Evolutionary conservation across 2,888 invertebrate genomes (phyloP), one percentile per base, ranked within the genome.

Genomic region (Aleiodes testaceus): DNA sequence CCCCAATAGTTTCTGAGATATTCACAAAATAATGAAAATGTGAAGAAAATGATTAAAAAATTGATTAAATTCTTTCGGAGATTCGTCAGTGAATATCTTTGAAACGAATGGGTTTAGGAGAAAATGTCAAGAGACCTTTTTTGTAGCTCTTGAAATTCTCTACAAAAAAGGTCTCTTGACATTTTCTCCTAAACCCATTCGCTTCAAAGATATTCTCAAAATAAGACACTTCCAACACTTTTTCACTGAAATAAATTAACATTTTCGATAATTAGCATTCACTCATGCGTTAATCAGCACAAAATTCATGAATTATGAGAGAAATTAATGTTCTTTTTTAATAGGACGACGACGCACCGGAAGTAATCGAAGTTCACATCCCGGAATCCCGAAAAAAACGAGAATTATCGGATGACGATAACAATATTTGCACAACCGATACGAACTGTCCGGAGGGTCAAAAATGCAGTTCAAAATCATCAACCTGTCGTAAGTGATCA

Each of bases 321-420:
- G 3, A 2, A 26, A 26, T 2, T 26, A 26, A 26, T 26, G 26
- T 20, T 7, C 5, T 64, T 12, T 66, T 65, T 11, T n/a, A 55
- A 45, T 36, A 72, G 72, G 67, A 45, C 45, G 67, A 45, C 45
- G 52, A 61, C 74, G 78, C 79, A 6, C 70, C 78, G 49, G 77
- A 80, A 20, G 68, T 82, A 61, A 67, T 82, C 66, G 74, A 80
- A 26, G 61, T 82, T 30, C 76, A 81, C 47, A 66, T 82, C 1
- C 75, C 79, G 16, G 75, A 78, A 61, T 66, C 49, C 67, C 65
- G 75, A 52, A 67, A 69, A 50, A 82, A 74, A 49, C 78, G 80
- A 16, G 77, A 76, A 44, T 14, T 72, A 4, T 70, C 69, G 16
- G 18, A 16, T 36, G 6, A 36, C 44, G 55, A 49, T 45, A 52